Evolutionary conservation across 2,113 vertebrate species (phyloP), one percentile per base, ranked within the genome.

Genomic region (Microtus richardsoni): DNA sequence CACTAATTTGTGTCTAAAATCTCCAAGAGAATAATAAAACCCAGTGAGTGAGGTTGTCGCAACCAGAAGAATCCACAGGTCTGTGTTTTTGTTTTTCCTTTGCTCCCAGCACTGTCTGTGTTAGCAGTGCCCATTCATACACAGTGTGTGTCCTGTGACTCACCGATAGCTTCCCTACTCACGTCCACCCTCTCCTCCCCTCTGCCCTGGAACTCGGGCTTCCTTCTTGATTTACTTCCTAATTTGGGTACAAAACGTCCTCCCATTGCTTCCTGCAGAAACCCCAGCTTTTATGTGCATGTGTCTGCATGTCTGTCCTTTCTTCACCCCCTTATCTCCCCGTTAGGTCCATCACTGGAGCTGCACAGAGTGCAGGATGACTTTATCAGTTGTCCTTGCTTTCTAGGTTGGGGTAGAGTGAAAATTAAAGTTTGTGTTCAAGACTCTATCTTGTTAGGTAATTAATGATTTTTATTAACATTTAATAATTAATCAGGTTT

Each of bases 401-500:
- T 58, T 80, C 74, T 62, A 14, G 24, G 22, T 86, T n/a, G 47
- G 62, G 52, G 16, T 91, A 36, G 16, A 79, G 11, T 70, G 5
- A 49, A 71, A n/a, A 89, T 88, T 78, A 84, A 87, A 79, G 36
- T 21, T 71, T 26, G 9, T 68, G 10, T 75, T 80, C 64, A 88
- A 28, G 47, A 95, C 7, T 92, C 44, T 54, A 82, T 77, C 4
- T 94, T 95, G 66, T 79, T 93, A 92, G 68, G 39, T 75, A 83
- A 89, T 64, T 60, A 49, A 30, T 92, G 70, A 60, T 91, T 91
- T 54, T 70, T 52, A 93, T 64, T 77, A 95, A 70, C 22, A 3
- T 47, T 80, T 66, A 87, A 66, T 77, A 16, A 70, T 83, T 30
- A 84, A 39, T 71, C 14, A 41, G 21, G 41, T 70, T 88, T 75